phyloP scores from a whole-genome alignment of 2,888 invertebrate species.

The Ganaspis brasiliensis region DNA sequence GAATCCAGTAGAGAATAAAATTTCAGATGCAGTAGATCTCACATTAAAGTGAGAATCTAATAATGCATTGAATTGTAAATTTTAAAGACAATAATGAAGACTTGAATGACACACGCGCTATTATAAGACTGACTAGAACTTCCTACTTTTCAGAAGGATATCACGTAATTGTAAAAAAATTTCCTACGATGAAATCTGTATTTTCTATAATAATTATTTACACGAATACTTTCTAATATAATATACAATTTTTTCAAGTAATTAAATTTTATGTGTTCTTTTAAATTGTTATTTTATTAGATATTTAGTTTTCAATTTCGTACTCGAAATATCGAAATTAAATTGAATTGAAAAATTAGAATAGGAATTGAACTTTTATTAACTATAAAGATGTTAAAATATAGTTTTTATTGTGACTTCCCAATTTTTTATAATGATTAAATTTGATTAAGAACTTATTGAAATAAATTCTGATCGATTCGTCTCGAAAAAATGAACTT shows the following conservation, averaged over 20 bases:
- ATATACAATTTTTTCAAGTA: neutral
- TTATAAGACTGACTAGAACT: slow-evolving; percentile 39
- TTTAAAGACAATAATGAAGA: slow-evolving; percentile 40
- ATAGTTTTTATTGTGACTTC: no score
- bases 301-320: no score
- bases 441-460: no score
- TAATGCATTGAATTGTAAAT: slow-evolving; percentile 38
- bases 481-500: neutral
- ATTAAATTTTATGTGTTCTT: no score
- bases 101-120: neutral
- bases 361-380: no score
- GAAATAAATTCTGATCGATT: slow-evolving; percentile 4
- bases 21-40: slow-evolving; percentile 38
- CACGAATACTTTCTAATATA: slow-evolving; percentile 1
- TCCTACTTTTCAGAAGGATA: slow-evolving; percentile 16
- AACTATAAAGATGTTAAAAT: no score
- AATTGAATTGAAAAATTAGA: no score
- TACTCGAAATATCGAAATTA: no score
- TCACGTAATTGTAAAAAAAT: slow-evolving; percentile 33
- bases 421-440: neutral
- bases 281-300: no score
- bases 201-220: slow-evolving; percentile 17
- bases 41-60: slow-evolving; percentile 35
- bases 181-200: neutral
- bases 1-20: neutral